These are phyloP conservation scores for Teleopsis dalmanni DNA, from an alignment of 1,140 invertebrate species.

Conservation along the genomic window DNA sequence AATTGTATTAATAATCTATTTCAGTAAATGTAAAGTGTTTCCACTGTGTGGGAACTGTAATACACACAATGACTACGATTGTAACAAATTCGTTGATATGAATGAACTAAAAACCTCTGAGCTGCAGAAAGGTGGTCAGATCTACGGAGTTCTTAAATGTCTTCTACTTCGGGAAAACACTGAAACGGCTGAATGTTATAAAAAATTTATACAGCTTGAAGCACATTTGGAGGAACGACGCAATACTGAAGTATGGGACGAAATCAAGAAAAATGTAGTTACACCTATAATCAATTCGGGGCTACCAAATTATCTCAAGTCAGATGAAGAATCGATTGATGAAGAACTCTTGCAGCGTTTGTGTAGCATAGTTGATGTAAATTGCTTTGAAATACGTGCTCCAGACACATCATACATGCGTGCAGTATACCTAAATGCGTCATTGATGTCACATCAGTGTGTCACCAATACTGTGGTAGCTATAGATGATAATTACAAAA, in stretches of 20 bases:
- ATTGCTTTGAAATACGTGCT: slow-evolving; percentile 59
- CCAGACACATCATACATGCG: slow-evolving; percentile 48
- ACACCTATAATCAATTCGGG: slow-evolving; percentile 30
- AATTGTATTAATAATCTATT: background rate
- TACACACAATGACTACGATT: slow-evolving; percentile 46
- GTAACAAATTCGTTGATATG: slow-evolving; percentile 16
- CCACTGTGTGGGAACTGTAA: slow-evolving; percentile 56
- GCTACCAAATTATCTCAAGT: slow-evolving; percentile 26
- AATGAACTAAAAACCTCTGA: slow-evolving; percentile 17
- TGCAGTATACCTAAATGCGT: slow-evolving; percentile 55
- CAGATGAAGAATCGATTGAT: slow-evolving; percentile 27
- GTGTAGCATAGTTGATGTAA: slow-evolving; percentile 59
- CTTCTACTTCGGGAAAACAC: slow-evolving; percentile 52
- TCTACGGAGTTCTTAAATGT: slow-evolving; percentile 21
- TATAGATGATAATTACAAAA: slow-evolving; percentile 53
- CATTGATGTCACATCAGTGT: slow-evolving; percentile 63
- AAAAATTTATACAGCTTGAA: slow-evolving; percentile 53
- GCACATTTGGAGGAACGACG: slow-evolving; percentile 52
- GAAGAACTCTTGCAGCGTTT: slow-evolving; percentile 54
- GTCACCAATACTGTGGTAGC: slow-evolving; percentile 56
- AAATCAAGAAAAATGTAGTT: slow-evolving; percentile 50
- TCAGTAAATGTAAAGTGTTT: slow-evolving; percentile 56
- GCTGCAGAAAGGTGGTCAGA: slow-evolving; percentile 19
- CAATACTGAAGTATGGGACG: slow-evolving; percentile 51
- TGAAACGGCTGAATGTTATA: slow-evolving; percentile 51